phyloP scores from a whole-genome alignment of 1,140 invertebrate species.

The Doryteuthis pealeii region DNA sequence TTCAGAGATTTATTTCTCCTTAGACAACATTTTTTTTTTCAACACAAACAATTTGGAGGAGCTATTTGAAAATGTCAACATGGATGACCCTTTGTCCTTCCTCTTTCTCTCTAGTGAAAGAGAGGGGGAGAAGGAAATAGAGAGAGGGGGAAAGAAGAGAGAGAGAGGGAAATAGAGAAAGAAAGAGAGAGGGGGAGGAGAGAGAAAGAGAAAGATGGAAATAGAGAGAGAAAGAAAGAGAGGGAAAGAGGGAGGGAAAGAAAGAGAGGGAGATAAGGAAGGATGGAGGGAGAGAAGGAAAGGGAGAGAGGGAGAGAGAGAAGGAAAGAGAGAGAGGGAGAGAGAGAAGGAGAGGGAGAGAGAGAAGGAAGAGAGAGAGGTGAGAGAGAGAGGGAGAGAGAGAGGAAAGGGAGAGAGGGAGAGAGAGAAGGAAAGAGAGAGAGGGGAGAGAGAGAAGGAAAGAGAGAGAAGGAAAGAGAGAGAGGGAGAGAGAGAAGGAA shows the following conservation, averaged over 20 bases:
- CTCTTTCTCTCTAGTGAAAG: too few species aligned
- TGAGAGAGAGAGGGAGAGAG: neutral
- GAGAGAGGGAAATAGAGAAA: too few species aligned
- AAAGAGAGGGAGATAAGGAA: constrained; percentile 14
- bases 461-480: neutral
- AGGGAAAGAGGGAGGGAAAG: constrained; percentile 21
- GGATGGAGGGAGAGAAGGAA: constrained; percentile 12
- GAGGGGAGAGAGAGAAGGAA: neutral
- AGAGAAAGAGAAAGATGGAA: constrained; percentile 14
- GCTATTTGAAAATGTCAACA: too few species aligned
- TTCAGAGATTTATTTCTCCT: too few species aligned
- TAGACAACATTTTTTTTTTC: too few species aligned
- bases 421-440: neutral
- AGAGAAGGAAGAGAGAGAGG: constrained; percentile 11
- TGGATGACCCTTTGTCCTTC: too few species aligned
- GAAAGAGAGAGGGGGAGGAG: too few species aligned
- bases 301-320: constrained; percentile 17
- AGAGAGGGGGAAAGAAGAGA: too few species aligned
- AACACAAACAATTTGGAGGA: too few species aligned
- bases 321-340: constrained; percentile 21
- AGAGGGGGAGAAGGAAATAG: too few species aligned
- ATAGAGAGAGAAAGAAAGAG: too few species aligned
- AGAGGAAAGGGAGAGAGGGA: neutral
- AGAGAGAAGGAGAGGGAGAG: constrained; percentile 19
- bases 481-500: neutral